Conservation (phyloP, 2,888 invertebrate species). For the Coelopa pilipes region DNA sequence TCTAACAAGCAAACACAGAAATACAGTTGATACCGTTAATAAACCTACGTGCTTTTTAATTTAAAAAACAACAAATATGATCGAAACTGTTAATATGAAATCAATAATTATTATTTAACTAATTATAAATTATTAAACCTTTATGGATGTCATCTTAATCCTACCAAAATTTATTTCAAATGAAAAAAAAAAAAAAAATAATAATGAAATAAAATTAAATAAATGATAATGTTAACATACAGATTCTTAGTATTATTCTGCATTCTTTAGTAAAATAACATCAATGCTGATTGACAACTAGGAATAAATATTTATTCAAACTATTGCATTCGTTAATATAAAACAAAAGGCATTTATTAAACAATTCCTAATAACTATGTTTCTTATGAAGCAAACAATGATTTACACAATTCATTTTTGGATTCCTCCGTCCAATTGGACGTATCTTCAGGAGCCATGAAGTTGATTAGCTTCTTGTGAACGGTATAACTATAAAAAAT, state of each 20-base stretch:
- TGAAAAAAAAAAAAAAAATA: constrained; percentile 19
- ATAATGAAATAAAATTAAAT: constrained; percentile 29
- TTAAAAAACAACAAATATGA: constrained; percentile 20
- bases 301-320: not conserved
- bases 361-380: too few species aligned
- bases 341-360: not conserved
- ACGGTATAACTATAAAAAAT: constrained; percentile 73
- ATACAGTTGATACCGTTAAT: too few species aligned
- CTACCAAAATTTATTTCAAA: constrained; percentile 21
- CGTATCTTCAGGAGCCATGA: constrained; percentile 84
- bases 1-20: not conserved
- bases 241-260: not conserved
- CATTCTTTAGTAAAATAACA: not conserved
- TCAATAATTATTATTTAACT: constrained; percentile 21
- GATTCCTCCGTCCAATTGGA: constrained; percentile 80
- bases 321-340: not conserved
- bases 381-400: constrained; percentile 74
- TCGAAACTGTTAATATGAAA: constrained; percentile 22
- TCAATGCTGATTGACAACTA: not conserved
- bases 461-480: constrained; percentile 87
- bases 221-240: constrained; percentile 29
- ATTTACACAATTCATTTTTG: constrained; percentile 82
- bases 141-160: constrained; percentile 28
- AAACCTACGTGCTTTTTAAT: constrained; percentile 37
- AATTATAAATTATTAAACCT: constrained; percentile 28